These are phyloP conservation scores for Heterohyrax brucei DNA, from an alignment of 2,797 vertebrate genomes.

Conservation along the genomic window DNA sequence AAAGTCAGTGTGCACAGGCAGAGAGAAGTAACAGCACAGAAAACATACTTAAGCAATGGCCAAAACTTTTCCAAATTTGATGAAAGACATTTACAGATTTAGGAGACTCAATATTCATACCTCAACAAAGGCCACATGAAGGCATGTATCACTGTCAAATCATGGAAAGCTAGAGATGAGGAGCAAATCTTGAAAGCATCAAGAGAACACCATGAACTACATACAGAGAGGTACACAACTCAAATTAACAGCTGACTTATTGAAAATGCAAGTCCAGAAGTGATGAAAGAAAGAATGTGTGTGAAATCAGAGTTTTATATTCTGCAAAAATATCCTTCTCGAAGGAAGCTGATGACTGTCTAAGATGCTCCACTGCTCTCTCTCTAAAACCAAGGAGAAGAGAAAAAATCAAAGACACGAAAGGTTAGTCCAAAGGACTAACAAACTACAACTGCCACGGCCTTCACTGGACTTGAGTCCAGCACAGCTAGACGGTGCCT, in stretches of 20 bases:
- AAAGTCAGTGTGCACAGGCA: background rate
- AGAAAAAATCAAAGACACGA: no score
- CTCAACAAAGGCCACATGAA: conserved; percentile 23
- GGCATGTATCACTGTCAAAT: no score
- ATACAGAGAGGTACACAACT: background rate
- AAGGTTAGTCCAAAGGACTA: no score
- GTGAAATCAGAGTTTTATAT: no score
- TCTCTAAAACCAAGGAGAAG: no score
- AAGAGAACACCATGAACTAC: background rate
- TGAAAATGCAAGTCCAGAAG: background rate
- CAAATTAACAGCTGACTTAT: background rate
- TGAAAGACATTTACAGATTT: background rate
- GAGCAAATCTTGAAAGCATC: background rate
- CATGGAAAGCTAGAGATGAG: background rate
- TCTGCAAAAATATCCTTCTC: no score
- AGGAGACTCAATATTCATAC: background rate
- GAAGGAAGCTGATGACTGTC: no score
- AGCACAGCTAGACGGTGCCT: no score
- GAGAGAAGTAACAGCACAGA: background rate
- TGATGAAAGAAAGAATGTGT: no score
- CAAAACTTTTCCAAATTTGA: background rate
- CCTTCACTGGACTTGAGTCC: no score
- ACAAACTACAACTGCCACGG: no score
- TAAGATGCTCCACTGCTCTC: no score
- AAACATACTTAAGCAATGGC: background rate